Percentiles rank a stretch among this genome's conserved stretches.
Evolutionary conservation across 2,797 vertebrate species (phyloP).

Genomic region (Myoxocephalus aenaeus): DNA sequence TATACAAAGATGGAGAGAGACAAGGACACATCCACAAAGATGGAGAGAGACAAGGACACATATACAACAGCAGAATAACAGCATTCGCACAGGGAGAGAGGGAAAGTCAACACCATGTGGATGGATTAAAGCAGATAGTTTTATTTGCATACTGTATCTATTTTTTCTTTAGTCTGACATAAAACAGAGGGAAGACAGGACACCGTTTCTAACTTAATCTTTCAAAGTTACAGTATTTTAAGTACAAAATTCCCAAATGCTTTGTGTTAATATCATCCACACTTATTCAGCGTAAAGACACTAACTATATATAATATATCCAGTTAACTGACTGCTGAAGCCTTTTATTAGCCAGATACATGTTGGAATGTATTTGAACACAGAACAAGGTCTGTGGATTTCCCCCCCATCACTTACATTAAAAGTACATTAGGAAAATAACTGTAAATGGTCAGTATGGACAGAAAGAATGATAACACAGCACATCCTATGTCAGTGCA

Average conservation of each 20-base stretch:
- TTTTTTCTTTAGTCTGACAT: not conserved
- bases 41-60: no score
- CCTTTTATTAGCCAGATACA: not conserved
- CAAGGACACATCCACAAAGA: no score
- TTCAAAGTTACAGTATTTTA: not conserved
- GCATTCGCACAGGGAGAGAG: no score
- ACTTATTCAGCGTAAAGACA: not conserved
- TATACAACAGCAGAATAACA: no score
- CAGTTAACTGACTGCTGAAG: not conserved
- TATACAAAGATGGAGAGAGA: no score
- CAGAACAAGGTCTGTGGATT: not conserved
- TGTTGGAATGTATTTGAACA: not conserved
- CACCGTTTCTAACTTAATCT: not conserved
- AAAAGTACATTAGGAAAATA: not conserved
- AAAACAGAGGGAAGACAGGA: no score
- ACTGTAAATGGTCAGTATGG: not conserved
- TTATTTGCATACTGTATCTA: not conserved
- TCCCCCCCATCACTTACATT: not conserved
- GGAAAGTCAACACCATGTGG: not conserved
- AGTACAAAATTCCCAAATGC: not conserved
- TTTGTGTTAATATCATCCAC: not conserved
- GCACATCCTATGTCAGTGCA: not conserved
- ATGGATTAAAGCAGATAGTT: not conserved
- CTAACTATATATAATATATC: not conserved
- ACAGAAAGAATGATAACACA: not conserved